Evolutionary conservation across 2,888 invertebrate genomes (phyloP), one percentile per base, ranked within the genome.

Genomic region (Eupelmus urozonus): DNA sequence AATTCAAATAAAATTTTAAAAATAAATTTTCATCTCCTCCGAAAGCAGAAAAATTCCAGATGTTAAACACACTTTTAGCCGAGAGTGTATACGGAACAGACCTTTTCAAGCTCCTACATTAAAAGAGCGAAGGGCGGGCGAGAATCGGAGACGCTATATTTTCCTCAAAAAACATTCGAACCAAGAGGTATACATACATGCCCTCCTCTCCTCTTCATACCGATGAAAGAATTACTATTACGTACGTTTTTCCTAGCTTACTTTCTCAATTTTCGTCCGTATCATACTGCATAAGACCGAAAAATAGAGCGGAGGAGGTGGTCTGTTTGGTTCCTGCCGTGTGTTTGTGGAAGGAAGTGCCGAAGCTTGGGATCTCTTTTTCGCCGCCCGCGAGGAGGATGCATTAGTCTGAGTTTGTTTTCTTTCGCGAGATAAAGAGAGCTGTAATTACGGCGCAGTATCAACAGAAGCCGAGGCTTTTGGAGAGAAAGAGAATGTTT

Each of bases 321-420:
- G 55, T 71, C 18, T 71, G 57, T 76, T 65, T 66, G 49, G 11
- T n/a, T 53, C 34, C n/a, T n/a, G n/a, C n/a, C n/a, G n/a, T 34
- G 25, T 71, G 57, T 76, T 71, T 76, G 65, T 71, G 53, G 25
- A 71, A 65, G 70, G 63, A 70, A 76, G 63, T 65, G 51, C 65
- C 53, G 29, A 3, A 2, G 18, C 20, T 16, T 11, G 9, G 23
- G 29, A 49, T 65, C 20, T 57, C 70, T 75, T 63, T 42, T 53
- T 2, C 49, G n/a, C 9, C n/a, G 16, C 25, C 18, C 4, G 51
- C 27, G 34, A 4, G 55, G 55, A 40, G 49, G 70, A 65, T 57
- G 70, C 63, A 63, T 65, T 71, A 70, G 59, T 62, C 29, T 20
- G 57, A 59, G 71, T 65, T 76, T 76, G 20, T 71, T 76, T 65